Evolutionary conservation across 2,113 vertebrate genomes (phyloP).

Genomic region (Sinocyclocheilus maitianheensis): DNA sequence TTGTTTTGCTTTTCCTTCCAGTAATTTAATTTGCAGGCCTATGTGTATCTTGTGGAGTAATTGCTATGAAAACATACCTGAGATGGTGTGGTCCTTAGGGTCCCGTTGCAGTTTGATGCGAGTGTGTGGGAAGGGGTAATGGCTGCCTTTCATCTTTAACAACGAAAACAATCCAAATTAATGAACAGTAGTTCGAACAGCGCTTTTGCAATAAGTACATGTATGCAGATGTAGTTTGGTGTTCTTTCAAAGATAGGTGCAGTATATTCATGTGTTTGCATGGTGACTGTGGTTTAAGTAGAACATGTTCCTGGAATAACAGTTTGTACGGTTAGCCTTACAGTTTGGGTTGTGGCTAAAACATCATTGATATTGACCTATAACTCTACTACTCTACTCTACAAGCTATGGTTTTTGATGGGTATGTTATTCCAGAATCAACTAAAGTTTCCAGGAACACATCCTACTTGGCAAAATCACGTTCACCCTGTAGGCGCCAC

Average conservation of each 20-base stretch:
- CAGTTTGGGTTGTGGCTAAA: neutral
- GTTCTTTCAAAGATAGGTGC: neutral
- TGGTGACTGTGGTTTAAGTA: neutral
- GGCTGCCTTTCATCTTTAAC: conserved; percentile 84
- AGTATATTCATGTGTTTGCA: neutral
- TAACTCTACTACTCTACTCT: neutral
- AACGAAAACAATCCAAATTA: conserved; percentile 21
- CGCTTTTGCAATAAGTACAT: neutral
- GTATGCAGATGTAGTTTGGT: neutral
- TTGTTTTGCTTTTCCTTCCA: neutral
- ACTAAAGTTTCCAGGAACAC: neutral
- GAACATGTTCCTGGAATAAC: neutral
- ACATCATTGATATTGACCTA: neutral
- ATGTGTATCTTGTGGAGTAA: neutral
- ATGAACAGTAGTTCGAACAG: neutral
- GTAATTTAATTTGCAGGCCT: neutral
- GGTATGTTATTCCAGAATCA: neutral
- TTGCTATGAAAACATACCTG: conserved; percentile 34
- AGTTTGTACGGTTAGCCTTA: neutral
- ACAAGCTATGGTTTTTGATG: neutral
- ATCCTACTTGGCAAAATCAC: neutral
- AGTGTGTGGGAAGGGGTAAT: conserved; percentile 89
- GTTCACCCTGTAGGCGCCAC: conserved; percentile 10
- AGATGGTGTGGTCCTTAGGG: conserved; percentile 81
- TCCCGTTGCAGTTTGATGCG: conserved; percentile 88